Base-by-base conservation (phyloP, 2,113 vertebrate genomes). In the Gallinago media region DNA sequence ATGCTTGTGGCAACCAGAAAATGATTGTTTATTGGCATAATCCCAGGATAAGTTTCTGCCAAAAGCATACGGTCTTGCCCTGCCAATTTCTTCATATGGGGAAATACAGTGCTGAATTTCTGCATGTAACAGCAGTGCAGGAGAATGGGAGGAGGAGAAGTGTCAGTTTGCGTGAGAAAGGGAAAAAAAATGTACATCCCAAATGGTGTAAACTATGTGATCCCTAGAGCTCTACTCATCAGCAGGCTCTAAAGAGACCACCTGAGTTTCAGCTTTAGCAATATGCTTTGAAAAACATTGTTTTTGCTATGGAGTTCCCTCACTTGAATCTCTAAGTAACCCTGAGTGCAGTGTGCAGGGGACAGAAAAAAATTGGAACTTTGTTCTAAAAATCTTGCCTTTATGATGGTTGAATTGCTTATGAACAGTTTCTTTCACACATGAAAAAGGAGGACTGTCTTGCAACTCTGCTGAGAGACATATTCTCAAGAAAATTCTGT, bases 1-100 rank as follows among this genome's bases (percentile, higher is more conserved):
- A 95, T 92, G 85, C 89, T 95, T 96, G 89, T 97, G 95, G 95
- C 95, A 96, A 94, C 82, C 42, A 94, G 85, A 97, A 95, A 96
- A 93, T 96, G 92, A 95, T 92, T 95, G 93, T 84, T 96, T 96
- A 36, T 95, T 97, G 95, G 95, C 94, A 72, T 90, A 58, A 79
- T 74, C 65, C 96, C 92, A 95, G 78, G 63, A 58, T 40, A 88
- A 90, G 59, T 89, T 89, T 79, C 84, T 97, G 96, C 94, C 96
- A 97, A 97, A 78, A 95, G 94, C 83, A 88, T 17, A 10, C 3
- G 1, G 85, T 79, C 76, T 93, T 68, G 90, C 32, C 47, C 95
- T 95, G 94, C 94, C 96, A 95, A 11, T 72, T 90, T 74, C 91
- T 94, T 97, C 94, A 71, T 96, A 96, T 92, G 85, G 92, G 47